Base-by-base conservation (phyloP, 2,888 invertebrate genomes). In the Clistopyga incitator region DNA sequence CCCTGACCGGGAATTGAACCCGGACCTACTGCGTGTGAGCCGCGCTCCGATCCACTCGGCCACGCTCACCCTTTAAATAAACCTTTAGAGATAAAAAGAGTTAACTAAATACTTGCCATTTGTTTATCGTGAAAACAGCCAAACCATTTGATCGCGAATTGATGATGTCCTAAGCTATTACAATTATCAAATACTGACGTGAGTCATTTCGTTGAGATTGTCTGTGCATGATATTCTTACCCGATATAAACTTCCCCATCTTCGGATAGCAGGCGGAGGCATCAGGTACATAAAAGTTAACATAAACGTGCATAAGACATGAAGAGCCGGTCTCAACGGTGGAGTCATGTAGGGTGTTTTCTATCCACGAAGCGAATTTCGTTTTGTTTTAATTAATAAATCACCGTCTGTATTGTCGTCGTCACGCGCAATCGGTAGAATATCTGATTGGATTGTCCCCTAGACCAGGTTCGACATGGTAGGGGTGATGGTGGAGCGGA, bases 371-470 rank as follows among this genome's bases (percentile, higher is more conserved):
- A 42, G 18, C 20, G 38, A 64, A 64, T 42, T 64, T 64, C 64
- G 64, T 64, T 64, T 34, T 64, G 20, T 64, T 64, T 64, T 38
- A 64, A 42, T 64, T 18, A n/a, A 47, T 67, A 67, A 67, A 67
- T 67, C 47, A 23, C 6, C 25, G 47, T 47, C 15, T 15, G 67
- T 47, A 20, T 67, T 47, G 64, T 38, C 64, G 67, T 67, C 67
- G 67, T 67, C 67, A 67, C 47, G 67, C 67, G 67, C 25, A 47
- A 67, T 47, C 45, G 34, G 52, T 38, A 52, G 52, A 74, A 74
- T 61, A 47, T 74, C 61, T 47, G 61, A 74, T 74, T 74, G 72
- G 59, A 61, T 74, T 34, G 47, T 47, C 8, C 47, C 47, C 67
- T 25, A n/a, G 15, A 29, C 56, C 23, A 6, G 71, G 29, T 70